Percentiles rank a stretch among this genome's conserved stretches.
phyloP scores from a whole-genome alignment of 2,888 invertebrate species.

The Incurvaria masculella region DNA sequence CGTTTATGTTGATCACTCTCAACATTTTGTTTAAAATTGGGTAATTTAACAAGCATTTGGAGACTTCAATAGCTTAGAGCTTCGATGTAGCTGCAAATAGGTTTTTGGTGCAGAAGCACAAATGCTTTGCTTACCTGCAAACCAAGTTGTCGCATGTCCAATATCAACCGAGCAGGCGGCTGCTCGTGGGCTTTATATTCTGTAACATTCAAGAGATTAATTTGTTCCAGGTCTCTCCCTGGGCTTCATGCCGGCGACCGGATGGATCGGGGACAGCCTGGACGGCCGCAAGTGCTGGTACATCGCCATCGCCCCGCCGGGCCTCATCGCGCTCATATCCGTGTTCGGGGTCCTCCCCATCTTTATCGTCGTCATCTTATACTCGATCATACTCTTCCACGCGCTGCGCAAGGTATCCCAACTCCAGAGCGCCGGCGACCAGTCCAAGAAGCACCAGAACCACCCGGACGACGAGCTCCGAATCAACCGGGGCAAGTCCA shows the following conservation, averaged over 20 bases:
- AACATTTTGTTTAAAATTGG: no score
- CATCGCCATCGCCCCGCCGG: constrained; percentile 52
- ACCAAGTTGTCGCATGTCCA: no score
- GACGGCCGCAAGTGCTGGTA: constrained; percentile 48
- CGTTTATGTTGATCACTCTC: no score
- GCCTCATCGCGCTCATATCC: constrained; percentile 53
- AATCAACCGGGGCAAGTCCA: constrained; percentile 30
- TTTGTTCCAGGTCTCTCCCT: constrained; percentile 50
- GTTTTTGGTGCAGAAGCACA: no score
- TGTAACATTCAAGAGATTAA: no score
- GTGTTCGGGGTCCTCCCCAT: constrained; percentile 53
- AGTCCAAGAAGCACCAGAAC: constrained; percentile 21
- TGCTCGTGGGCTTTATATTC: no score
- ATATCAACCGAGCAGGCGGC: no score
- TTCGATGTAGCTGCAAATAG: no score
- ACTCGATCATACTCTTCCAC: constrained; percentile 55
- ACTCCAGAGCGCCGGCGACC: constrained; percentile 28
- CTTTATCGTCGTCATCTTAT: constrained; percentile 41
- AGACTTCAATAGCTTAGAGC: no score
- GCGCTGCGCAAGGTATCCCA: constrained; percentile 49
- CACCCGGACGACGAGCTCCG: constrained; percentile 27
- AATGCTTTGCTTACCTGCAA: no score
- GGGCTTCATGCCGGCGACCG: constrained; percentile 59
- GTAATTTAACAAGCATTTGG: no score
- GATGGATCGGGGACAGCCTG: constrained; percentile 46